Base-by-base conservation (phyloP, 2,113 vertebrate genomes). In the Lates calcarifer region DNA sequence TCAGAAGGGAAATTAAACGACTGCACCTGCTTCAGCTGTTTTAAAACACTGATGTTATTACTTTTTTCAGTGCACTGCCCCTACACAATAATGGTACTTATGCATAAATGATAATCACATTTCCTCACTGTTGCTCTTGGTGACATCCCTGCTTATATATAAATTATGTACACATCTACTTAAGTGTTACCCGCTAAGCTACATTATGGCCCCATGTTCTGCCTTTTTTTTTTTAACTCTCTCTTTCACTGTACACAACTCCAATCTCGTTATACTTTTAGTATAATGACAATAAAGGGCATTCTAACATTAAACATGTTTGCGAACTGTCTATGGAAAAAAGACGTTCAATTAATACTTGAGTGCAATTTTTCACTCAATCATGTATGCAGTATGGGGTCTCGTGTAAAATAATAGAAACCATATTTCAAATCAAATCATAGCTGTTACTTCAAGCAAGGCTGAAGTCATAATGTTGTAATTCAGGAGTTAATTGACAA, bases 101-200 rank as follows among this genome's bases (percentile, higher is more conserved):
- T 91, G 84, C 90, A 94, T 91, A 88, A 92, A 90, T 90, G 73
- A 91, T 92, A 77, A 87, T 85, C 89, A 86, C 84, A 90, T 90
- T 91, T 90, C 85, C 90, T 87, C 73, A 74, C 67, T 37, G 45
- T 74, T 61, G 87, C 84, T 88, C 76, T 70, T 17, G 41, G 87
- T 89, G 83, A 88, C 90, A 89, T 79, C 43, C 56, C 55, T 69
- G 49, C 87, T 85, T 76, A 92, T 93, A 80, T 87, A 91, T 92
- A 91, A 93, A 88, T 89, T 4, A 92, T 92, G 72, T 82, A 69
- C 88, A 88, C 80, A 80, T 93, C 71, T 72, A 66, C 86, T 69
- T 77, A 81, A 88, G 77, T 80, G 76, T 85, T 78, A 76, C 67
- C 74, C 64, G 53, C 80, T 64, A 81, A 57, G 43, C 47, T 65